phyloP scores from a whole-genome alignment of 2,797 vertebrate species.

The Pseudomugil tenellus region DNA sequence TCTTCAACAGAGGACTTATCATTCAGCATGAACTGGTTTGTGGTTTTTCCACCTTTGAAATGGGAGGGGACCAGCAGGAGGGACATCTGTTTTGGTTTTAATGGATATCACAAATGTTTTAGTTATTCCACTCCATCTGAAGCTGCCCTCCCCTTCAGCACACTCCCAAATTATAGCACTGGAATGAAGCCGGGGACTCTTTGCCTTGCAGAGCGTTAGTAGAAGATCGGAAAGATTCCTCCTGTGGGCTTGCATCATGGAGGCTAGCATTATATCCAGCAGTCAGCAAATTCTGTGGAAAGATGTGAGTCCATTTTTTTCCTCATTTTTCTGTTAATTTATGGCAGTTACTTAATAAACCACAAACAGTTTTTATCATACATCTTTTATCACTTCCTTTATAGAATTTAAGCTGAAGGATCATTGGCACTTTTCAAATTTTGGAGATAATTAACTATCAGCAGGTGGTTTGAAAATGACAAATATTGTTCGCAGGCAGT shows the following conservation, averaged over 20 bases:
- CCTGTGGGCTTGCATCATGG: constrained; percentile 76
- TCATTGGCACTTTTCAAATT: constrained; percentile 7
- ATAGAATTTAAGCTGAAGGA: constrained; percentile 14
- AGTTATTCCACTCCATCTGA: constrained; percentile 80
- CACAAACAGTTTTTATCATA: constrained; percentile 3
- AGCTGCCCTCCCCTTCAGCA: constrained; percentile 78
- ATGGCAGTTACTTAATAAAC: constrained; percentile 12
- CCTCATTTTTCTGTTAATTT: constrained; percentile 17
- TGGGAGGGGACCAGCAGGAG: constrained; percentile 43
- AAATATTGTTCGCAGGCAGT: constrained; percentile 16
- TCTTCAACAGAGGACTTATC: constrained; percentile 52
- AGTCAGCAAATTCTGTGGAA: constrained; percentile 83
- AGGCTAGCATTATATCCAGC: constrained; percentile 71
- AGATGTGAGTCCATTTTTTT: constrained; percentile 81
- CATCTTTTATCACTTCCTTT: constrained; percentile 9
- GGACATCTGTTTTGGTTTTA: constrained; percentile 77
- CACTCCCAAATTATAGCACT: constrained; percentile 77
- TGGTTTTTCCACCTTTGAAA: constrained; percentile 63
- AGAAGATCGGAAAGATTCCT: constrained; percentile 67
- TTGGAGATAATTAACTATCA: constrained; percentile 22
- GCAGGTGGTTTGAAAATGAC: constrained; percentile 31
- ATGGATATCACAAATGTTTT: constrained; percentile 77
- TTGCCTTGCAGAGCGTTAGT: constrained; percentile 59
- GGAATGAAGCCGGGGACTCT: constrained; percentile 69
- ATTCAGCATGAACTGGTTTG: constrained; percentile 42